Conservation (phyloP, 2,113 vertebrate genomes). For the Jacana jacana region DNA sequence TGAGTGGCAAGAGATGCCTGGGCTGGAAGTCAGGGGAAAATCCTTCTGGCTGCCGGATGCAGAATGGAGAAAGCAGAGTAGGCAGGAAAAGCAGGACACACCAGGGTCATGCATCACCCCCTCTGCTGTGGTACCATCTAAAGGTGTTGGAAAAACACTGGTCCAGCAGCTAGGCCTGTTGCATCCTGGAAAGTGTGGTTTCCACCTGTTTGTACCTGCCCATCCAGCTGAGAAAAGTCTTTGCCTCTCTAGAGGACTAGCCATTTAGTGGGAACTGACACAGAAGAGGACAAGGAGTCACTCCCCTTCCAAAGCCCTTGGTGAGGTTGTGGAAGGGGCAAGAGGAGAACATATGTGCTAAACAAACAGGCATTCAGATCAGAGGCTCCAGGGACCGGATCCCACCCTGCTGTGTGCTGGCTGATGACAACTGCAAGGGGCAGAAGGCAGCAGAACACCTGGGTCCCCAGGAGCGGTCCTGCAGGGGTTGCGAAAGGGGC, state of each 20-base stretch:
- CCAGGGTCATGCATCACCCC: rapidly evolving
- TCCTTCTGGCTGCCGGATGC: neutral
- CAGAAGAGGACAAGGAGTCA: neutral
- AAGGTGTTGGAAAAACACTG: neutral
- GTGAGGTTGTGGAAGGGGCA: neutral
- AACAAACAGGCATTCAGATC: neutral
- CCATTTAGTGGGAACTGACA: neutral
- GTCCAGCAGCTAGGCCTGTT: neutral
- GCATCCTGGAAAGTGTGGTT: neutral
- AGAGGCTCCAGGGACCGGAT: neutral
- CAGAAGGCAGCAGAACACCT: neutral
- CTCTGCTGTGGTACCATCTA: neutral
- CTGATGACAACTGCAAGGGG: neutral
- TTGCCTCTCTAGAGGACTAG: neutral
- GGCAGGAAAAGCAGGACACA: neutral
- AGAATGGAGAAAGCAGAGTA: neutral
- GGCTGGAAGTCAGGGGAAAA: neutral
- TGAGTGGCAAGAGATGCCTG: neutral
- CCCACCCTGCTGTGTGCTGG: neutral
- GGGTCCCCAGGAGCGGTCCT: neutral
- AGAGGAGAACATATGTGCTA: neutral
- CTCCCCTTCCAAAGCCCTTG: neutral
- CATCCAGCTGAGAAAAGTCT: neutral
- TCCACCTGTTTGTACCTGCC: neutral
- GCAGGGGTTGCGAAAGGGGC: neutral